Evolutionary conservation across 2,888 invertebrate genomes (phyloP).

Genomic region (Netelia melanura): DNA sequence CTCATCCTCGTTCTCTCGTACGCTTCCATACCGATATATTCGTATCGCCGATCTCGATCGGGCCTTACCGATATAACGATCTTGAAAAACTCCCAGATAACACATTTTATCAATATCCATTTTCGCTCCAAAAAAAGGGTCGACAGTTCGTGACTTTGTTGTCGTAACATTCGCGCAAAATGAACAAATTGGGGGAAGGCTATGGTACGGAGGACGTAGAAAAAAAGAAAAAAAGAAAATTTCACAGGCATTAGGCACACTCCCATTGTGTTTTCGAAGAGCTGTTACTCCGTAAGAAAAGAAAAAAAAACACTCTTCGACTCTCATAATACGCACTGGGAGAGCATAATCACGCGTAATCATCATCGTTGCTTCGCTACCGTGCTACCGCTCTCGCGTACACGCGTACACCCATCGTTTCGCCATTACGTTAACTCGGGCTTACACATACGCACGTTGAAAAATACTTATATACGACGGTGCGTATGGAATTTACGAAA

Average conservation of each 20-base stretch:
- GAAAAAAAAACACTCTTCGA: constrained; percentile 62
- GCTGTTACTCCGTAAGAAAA: constrained; percentile 72
- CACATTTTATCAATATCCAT: too few species aligned
- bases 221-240: constrained; percentile 40
- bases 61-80: too few species aligned
- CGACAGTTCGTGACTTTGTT: too few species aligned
- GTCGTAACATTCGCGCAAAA: too few species aligned
- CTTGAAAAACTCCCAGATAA: too few species aligned
- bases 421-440: constrained; percentile 51
- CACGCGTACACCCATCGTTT: constrained; percentile 25
- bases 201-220: neutral
- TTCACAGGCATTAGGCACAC: constrained; percentile 67
- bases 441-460: constrained; percentile 16
- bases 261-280: constrained; percentile 74
- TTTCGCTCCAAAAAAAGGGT: too few species aligned
- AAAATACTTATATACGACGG: neutral
- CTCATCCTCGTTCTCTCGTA: constrained; percentile 27
- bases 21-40: constrained; percentile 1
- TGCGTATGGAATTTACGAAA: constrained; percentile 1
- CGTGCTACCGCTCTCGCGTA: neutral
- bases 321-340: constrained; percentile 69
- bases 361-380: constrained; percentile 66
- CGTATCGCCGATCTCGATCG: too few species aligned
- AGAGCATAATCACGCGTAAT: constrained; percentile 71
- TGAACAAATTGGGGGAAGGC: neutral